Evolutionary conservation across 2,797 vertebrate species (phyloP), one percentile per base, ranked within the genome.

Genomic region (Echeneis naucrates): DNA sequence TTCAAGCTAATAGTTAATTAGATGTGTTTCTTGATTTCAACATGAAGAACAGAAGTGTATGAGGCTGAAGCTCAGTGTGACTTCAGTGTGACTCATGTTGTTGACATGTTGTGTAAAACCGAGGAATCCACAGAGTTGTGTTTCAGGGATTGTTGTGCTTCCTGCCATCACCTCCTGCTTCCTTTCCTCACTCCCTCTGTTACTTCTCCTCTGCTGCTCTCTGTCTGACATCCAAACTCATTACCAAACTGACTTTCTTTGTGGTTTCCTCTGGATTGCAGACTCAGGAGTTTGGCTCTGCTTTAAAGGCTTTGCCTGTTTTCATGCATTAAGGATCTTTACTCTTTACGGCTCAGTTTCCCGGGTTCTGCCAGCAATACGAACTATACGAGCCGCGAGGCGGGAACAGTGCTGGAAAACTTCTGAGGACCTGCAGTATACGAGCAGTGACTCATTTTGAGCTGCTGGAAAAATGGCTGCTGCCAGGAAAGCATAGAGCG

Each of bases 401-500:
- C 76, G 55, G 58, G 57, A 52, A 44, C 37, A 8, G 64, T 67
- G 67, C 66, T 75, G 73, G 70, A 68, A 81, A 75, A 57, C 51
- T 37, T 55, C 59, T 62, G 53, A 52, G 67, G 72, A 68, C 66
- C 56, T 63, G 53, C 64, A 60, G 67, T 45, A 44, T 64, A 70
- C 45, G 32, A 82, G 75, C 59, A 33, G 73, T 83, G 82, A 89
- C 69, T 86, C 78, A 86, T 58, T 56, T 27, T 30, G 11, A 83
- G 55, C 10, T 42, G 55, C n/a, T 85, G 85, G 88, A 90, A 86
- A 86, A 81, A 77, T 38, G 11, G 30, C 37, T 21, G 4, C 26
- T 88, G 79, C 82, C 76, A 82, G 85, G 86, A 86, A 91, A 85
- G 58, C 54, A 72, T 69, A 57, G 68, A 73, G 62, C 26, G 51